Percentiles rank a stretch among this genome's conserved stretches.
Conservation (phyloP, 2,113 vertebrate species). For the Pterophyllum scalare region DNA sequence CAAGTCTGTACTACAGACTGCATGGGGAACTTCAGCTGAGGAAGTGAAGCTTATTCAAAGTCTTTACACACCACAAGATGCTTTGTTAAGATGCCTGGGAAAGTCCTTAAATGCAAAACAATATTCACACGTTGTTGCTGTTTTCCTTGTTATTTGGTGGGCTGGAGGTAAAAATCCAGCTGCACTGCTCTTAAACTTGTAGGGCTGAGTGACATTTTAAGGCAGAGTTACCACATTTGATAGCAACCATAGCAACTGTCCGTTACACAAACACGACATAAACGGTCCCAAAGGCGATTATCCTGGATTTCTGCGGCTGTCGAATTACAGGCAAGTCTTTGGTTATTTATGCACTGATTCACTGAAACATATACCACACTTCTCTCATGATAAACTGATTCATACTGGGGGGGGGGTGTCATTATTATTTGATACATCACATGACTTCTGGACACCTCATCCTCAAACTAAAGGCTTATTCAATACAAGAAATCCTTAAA, state of each 20-base stretch:
- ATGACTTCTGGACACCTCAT: neutral
- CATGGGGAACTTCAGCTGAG: slow-evolving; percentile 35
- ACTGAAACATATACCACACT: neutral
- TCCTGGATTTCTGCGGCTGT: neutral
- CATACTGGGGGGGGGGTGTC: accelerated
- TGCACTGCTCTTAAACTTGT: neutral
- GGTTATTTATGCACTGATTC: neutral
- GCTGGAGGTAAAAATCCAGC: slow-evolving; percentile 5
- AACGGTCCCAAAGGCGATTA: neutral
- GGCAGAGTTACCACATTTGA: neutral
- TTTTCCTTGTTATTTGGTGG: neutral
- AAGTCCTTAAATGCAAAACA: neutral
- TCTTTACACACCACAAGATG: slow-evolving; percentile 5
- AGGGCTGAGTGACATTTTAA: neutral
- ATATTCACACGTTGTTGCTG: neutral
- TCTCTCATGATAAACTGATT: neutral
- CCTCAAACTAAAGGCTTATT: neutral
- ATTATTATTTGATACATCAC: neutral
- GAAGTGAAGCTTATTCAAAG: slow-evolving; percentile 41
- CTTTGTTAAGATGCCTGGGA: neutral
- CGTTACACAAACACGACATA: neutral
- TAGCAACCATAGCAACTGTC: neutral
- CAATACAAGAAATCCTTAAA: neutral
- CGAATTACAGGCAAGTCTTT: neutral
- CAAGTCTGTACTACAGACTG: neutral